These are phyloP conservation scores for Drosophila emarginata DNA, from an alignment of 2,888 invertebrate genomes.

Conservation along the genomic window DNA sequence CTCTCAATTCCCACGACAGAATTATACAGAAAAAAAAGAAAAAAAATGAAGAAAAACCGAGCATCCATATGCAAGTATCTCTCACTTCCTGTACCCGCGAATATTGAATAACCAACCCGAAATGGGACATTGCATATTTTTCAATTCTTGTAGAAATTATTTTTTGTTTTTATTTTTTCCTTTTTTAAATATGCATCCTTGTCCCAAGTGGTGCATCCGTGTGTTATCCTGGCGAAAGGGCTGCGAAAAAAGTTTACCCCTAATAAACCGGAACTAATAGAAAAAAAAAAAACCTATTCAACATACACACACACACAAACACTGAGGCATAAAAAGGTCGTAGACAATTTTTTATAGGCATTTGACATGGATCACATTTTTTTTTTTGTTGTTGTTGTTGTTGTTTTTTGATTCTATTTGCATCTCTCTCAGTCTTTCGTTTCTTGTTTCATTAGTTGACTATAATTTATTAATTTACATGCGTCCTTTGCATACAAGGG, in stretches of 20 bases:
- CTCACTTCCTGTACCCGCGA: conserved; percentile 74
- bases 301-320: conserved; percentile 19
- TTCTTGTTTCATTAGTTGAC: conserved; percentile 67
- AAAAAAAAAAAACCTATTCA: conserved; percentile 38
- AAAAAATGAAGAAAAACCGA: neutral
- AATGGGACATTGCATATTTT: conserved; percentile 17
- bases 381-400: neutral
- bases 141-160: conserved; percentile 15
- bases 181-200: conserved; percentile 66
- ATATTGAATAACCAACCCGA: conserved; percentile 69
- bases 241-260: conserved; percentile 69
- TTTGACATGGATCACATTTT: conserved; percentile 66
- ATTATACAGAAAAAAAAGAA: conserved; percentile 15
- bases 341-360: conserved; percentile 73
- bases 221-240: conserved; percentile 55
- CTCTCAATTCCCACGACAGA: conserved; percentile 70
- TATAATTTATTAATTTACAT: conserved; percentile 77
- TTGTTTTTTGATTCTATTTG: no score
- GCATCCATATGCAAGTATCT: conserved; percentile 11
- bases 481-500: conserved; percentile 75
- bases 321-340: conserved; percentile 49
- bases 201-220: conserved; percentile 67
- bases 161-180: conserved; percentile 8
- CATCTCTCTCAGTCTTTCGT: conserved; percentile 43
- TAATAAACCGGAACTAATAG: conserved; percentile 76